Percentiles rank a stretch among this genome's conserved stretches.
These are phyloP conservation scores for Mormyrus proboscirostris DNA, from an alignment of 2,797 vertebrate genomes.

Conservation along the genomic window DNA sequence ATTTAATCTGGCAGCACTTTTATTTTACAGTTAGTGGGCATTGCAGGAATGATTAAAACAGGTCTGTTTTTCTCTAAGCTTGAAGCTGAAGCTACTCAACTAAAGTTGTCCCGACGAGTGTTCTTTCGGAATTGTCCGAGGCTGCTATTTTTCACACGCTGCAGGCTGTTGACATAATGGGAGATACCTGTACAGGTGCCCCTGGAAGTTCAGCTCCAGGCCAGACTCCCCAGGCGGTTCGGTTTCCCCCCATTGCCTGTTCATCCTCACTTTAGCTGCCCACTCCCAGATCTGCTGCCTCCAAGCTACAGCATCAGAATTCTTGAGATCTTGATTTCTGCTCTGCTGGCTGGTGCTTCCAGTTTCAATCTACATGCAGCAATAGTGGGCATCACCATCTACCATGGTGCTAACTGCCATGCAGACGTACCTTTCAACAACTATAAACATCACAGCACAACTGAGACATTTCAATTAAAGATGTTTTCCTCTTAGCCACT, in stretches of 20 bases:
- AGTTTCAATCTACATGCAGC: not conserved
- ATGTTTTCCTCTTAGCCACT: not conserved
- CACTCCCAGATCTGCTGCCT: not conserved
- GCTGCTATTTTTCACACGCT: not conserved
- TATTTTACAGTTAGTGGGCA: not conserved
- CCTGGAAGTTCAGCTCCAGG: conserved; percentile 26
- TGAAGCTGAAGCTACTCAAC: not conserved
- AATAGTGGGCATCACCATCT: not conserved
- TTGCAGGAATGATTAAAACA: not conserved
- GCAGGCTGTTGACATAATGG: not conserved
- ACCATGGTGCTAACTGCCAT: not conserved
- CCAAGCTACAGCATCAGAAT: not conserved
- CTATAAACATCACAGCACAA: not conserved
- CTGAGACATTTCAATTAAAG: not conserved
- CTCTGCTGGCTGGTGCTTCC: not conserved
- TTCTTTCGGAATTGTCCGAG: not conserved
- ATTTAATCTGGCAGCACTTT: not conserved
- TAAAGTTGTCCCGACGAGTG: not conserved
- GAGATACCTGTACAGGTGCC: conserved; percentile 37
- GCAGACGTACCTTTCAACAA: not conserved
- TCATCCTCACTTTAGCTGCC: not conserved
- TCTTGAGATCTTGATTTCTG: not conserved
- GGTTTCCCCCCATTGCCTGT: not conserved
- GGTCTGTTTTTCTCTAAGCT: not conserved
- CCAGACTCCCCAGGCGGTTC: not conserved